Base-by-base conservation (phyloP, 2,113 vertebrate genomes). In the Labrus mixtus region DNA sequence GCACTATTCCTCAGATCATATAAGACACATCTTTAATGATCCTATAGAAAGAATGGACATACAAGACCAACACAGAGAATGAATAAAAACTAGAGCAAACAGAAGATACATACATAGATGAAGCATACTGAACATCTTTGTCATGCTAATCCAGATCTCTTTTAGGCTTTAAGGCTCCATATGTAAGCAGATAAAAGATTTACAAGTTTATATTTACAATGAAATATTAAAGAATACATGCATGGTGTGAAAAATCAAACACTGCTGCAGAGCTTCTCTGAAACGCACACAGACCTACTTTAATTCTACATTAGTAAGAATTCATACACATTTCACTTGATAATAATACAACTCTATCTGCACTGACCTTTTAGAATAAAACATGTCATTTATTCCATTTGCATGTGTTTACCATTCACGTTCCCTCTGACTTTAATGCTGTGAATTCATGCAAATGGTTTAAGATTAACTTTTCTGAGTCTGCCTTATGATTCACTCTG, bases 1-100 rank as follows among this genome's bases (percentile, higher is more conserved):
- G 12, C 0, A 20, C 16, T 43, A 0, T 29, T 8, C 29, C 10
- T 79, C 58, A 77, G 8, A 7, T 41, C 48, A 56, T 65, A 62
- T 48, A 36, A 36, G 36, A 73, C 85, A 23, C 81, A 83, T 73
- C 17, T 87, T 82, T 78, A 76, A 82, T 82, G 65, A 82, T 58
- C n/a, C 56, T 43, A 22, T 15, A 48, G 68, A 59, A 62, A 50
- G 65, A 86, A 74, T 13, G 73, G 55, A 62, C 81, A 48, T 19
- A 48, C 59, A 73, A 51, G 70, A 79, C 20, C 29, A 61, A 62
- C 33, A 65, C 65, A 60, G n/a, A 22, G 33, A 33, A 9, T 4
- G 16, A 39, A 37, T 53, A 51, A 15, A 73, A 71, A 74, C 29
- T 62, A 75, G 36, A 73, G 39, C 53, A 81, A 72, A 71, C 6